These are phyloP conservation scores for Drosophila subobscura DNA, from an alignment of 1,140 invertebrate species.

Conservation along the genomic window DNA sequence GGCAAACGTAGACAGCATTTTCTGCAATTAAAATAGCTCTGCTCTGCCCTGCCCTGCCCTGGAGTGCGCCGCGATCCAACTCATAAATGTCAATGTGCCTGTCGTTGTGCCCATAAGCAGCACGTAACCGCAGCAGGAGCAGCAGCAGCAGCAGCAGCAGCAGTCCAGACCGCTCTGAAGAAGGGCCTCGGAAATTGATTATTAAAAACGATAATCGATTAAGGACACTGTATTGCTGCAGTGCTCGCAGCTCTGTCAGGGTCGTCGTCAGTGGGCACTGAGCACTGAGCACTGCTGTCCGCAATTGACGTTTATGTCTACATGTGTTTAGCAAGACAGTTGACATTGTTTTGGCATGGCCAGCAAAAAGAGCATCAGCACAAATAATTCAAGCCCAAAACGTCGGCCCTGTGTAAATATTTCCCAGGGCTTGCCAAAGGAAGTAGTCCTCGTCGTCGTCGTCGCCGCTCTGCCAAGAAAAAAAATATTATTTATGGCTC, in stretches of 20 bases:
- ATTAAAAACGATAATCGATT: slow-evolving; percentile 84
- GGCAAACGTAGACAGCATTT: slow-evolving; percentile 15
- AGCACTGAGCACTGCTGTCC: slow-evolving; percentile 27
- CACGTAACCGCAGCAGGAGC: background rate
- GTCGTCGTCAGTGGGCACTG: slow-evolving; percentile 16
- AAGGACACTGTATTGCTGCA: slow-evolving; percentile 44
- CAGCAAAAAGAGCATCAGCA: slow-evolving; percentile 55
- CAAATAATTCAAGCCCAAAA: slow-evolving; percentile 65
- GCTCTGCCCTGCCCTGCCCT: slow-evolving; percentile 3
- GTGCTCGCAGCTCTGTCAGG: slow-evolving; percentile 6
- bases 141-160: slow-evolving; percentile 7
- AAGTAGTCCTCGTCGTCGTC: slow-evolving; percentile 38
- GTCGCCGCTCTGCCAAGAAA: slow-evolving; percentile 26
- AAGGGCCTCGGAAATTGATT: slow-evolving; percentile 71
- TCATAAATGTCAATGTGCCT: slow-evolving; percentile 63
- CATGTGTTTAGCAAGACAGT: slow-evolving; percentile 83
- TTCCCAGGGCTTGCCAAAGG: slow-evolving; percentile 63
- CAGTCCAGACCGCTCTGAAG: slow-evolving; percentile 3
- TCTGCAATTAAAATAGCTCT: slow-evolving; percentile 63
- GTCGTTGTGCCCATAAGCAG: slow-evolving; percentile 55
- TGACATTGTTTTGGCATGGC: slow-evolving; percentile 75
- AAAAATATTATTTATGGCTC: slow-evolving; percentile 72
- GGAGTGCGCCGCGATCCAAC: slow-evolving; percentile 25
- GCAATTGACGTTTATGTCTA: slow-evolving; percentile 82
- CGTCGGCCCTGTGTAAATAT: slow-evolving; percentile 55